Base-by-base conservation (phyloP, 2,797 vertebrate species). In the Acipenser ruthenus region DNA sequence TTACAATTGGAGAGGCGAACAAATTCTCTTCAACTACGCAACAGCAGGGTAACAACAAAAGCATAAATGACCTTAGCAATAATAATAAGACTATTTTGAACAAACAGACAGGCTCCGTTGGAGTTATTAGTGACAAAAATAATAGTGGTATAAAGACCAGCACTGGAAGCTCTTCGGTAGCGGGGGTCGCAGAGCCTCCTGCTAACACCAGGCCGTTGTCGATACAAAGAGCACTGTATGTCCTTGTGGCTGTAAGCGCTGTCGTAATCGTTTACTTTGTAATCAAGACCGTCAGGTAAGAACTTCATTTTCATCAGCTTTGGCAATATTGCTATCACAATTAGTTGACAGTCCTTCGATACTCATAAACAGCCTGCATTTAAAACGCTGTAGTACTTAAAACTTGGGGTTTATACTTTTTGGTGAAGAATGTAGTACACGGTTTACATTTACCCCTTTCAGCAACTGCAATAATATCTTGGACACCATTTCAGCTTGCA, bases 211-310 rank as follows among this genome's bases (percentile, higher is more conserved):
- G 60, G 18, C 60, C 60, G 7, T 85, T 83, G 49, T 82, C 83
- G 82, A 90, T 86, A 13, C 86, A 89, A 76, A 80, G 88, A 13
- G 87, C 86, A 9, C 73, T 90, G n/a, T 80, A 81, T 0, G 84
- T 87, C 13, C 64, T 90, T 53, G 82, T 90, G 70, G 72, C 86
- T 73, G 86, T 86, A 70, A 90, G 85, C 73, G 82, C 81, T 6
- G 78, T 81, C 4, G 86, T 90, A 64, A 79, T 88, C 66, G 79
- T 86, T 64, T 89, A 86, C 77, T 90, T 89, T 78, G 86, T 90
- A 52, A 86, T 87, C 80, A 79, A 86, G 75, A 89, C 86, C 0
- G 86, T 90, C 69, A 84, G 87, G 88, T 88, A 82, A 89, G 80
- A 15, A 58, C 55, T 37, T 37, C 23, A 37, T 23, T 37, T 37